Percentiles rank a stretch among this genome's conserved stretches.
phyloP scores from a whole-genome alignment of 2,113 vertebrate species.

The Elaphurus davidianus region DNA sequence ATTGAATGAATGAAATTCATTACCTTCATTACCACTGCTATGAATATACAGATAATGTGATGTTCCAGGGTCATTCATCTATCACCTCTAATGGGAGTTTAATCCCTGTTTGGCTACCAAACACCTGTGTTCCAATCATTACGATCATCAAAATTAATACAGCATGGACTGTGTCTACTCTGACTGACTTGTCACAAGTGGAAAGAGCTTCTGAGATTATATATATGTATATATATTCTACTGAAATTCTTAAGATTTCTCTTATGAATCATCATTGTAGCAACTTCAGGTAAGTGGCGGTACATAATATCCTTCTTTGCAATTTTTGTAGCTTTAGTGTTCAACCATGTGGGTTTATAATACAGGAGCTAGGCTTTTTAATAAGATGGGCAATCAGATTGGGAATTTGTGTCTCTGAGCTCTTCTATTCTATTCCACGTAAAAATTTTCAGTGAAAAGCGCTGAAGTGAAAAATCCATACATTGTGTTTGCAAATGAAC shows the following conservation, averaged over 20 bases:
- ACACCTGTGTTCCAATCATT: background rate
- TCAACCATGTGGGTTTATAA: background rate
- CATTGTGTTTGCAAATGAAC: background rate
- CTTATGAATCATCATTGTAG: constrained; percentile 16
- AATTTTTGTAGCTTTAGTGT: background rate
- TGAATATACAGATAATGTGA: background rate
- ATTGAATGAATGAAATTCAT: background rate
- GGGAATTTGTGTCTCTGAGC: background rate
- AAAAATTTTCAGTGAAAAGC: background rate
- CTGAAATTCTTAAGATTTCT: constrained; percentile 47
- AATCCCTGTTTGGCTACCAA: constrained; percentile 16
- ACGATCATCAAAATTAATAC: constrained; percentile 18
- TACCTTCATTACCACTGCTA: background rate
- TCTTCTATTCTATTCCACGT: background rate
- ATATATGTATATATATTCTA: background rate
- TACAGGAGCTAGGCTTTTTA: background rate
- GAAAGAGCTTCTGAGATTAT: constrained; percentile 3
- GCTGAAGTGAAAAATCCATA: background rate
- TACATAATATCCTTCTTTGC: background rate
- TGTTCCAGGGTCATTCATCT: constrained; percentile 9
- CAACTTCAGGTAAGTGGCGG: background rate
- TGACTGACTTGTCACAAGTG: background rate
- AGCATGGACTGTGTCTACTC: background rate
- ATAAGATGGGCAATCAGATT: background rate
- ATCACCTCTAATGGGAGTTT: background rate